Base-by-base conservation (phyloP, 1,140 invertebrate genomes). In the Musca domestica region DNA sequence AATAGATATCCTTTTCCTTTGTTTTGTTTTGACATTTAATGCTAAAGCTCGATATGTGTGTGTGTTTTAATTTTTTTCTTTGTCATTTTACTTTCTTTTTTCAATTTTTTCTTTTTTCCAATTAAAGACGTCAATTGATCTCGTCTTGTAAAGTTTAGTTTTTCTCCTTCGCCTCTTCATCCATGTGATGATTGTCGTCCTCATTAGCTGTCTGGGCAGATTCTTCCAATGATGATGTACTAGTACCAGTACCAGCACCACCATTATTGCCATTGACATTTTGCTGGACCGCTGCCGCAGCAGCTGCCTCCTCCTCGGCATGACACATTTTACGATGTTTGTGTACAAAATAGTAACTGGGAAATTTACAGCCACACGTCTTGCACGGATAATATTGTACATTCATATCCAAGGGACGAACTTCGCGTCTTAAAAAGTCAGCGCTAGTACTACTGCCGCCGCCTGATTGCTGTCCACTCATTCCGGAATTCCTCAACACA, bases 361-460 rank as follows among this genome's bases (percentile, higher is more conserved):
- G 94, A 76, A 95, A 95, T 83, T 95, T 95, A 76, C 88, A 92
- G 22, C 94, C 93, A 82, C 93, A 95, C 0, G 91, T 94, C 81
- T 95, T 95, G 83, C 94, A 95, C 0, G 93, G 93, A 82, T 95
- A 95, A 83, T 95, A 95, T 78, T 95, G 93, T 0, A 95, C 89
- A 73, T 95, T 92, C 76, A 94, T 86, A 72, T 94, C 91, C 19
- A 91, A 75, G 0, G 89, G 82, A 64, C 88, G 84, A 2, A 90
- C 87, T 70, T 87, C 87, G 12, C 86, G 83, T 15, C 78, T 72
- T 58, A 78, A 23, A 64, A 80, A 27, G 14, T 69, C 67, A 5
- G 30, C 56, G 3, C 61, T 25, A 27, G 17, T 25, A 20, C 25
- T 4, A 9, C 27, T 20, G 7, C 27, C 12, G 10, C 54, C 25